A percentile compares a stretch with the other conserved stretches of the same genome.
These are phyloP conservation scores for Glyphotaelius pellucidus DNA, from an alignment of 2,888 invertebrate species.

Conservation along the genomic window DNA sequence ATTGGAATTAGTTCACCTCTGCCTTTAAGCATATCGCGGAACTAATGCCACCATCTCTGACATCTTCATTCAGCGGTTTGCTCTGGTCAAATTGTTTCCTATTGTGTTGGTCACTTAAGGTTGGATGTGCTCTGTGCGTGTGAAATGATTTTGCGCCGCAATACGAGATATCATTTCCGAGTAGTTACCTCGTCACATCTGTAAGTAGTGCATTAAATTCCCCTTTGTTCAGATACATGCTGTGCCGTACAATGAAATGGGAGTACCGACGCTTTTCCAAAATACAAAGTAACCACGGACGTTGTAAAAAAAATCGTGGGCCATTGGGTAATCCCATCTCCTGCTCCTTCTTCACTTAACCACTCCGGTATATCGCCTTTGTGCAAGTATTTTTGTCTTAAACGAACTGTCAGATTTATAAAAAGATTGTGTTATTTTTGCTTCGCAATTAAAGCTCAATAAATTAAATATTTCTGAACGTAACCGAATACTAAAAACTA, in stretches of 20 bases:
- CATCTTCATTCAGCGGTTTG: conserved; percentile 20
- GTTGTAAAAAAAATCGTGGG: background rate
- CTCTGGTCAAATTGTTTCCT: conserved; percentile 31
- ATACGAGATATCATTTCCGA: conserved; percentile 36
- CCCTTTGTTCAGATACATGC: conserved; percentile 6
- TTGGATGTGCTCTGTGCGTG: conserved; percentile 34
- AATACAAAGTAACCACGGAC: background rate
- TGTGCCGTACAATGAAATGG: background rate
- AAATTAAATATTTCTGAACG: no score
- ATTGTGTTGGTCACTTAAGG: conserved; percentile 12
- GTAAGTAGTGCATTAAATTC: conserved; percentile 36
- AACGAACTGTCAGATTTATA: no score
- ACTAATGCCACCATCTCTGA: conserved; percentile 24
- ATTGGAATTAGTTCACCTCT: background rate
- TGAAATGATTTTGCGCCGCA: conserved; percentile 43
- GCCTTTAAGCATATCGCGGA: conserved; percentile 26
- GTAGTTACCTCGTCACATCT: conserved; percentile 31
- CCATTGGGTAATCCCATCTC: no score
- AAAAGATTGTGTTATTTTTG: no score
- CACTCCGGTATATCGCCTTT: no score
- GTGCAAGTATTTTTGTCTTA: no score
- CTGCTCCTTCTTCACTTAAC: no score
- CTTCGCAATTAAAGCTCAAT: no score
- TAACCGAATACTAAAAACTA: no score
- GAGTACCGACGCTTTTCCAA: background rate